Base-by-base conservation (phyloP, 1,140 invertebrate species). In the Cyclina sinensis region DNA sequence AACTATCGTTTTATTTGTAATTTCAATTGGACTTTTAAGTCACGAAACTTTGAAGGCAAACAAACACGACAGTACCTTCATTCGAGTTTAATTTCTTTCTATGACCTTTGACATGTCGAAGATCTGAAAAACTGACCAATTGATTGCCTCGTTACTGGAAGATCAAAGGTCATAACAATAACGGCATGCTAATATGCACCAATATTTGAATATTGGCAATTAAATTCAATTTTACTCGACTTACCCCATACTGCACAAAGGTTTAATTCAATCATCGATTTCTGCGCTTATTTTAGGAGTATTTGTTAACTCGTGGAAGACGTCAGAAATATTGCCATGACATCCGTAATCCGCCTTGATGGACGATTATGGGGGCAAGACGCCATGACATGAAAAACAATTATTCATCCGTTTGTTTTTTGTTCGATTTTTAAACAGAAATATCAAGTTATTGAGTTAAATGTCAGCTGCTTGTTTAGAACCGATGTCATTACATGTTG, bases 111-210 rank as follows among this genome's bases (percentile, higher is more conserved):
- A 83, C 81, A 70, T 70, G 59, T 1, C 27, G 59, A 39, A 30
- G n/a, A 32, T 62, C 57, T 39, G n/a, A 37, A 11, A 35, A 43
- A 78, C 46, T 78, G 27, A 32, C 74, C 46, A 54, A 51, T 51
- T 51, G 16, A 78, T 37, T 11, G 32, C 30, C 27, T 46, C 27
- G 84, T 70, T 35, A 80, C 43, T 14, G 39, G 4, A 35, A 62
- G 85, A 78, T 76, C 85, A 87, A 87, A 87, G 85, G 5, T 87
- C 85, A 68, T 68, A 16, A 32, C 76, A 87, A 79, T 87, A 87
- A 51, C 76, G 14, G 16, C 46, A 62, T 14, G 32, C 57, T 70
- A 80, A 80, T 80, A n/a, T 87, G 54, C 48, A 32, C 39, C 27
- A 87, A 80, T 87, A 87, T 68, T 76, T 68, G 32, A 46, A 87